phyloP scores from a whole-genome alignment of 2,797 vertebrate species.

The Ambastaia sidthimunki region DNA sequence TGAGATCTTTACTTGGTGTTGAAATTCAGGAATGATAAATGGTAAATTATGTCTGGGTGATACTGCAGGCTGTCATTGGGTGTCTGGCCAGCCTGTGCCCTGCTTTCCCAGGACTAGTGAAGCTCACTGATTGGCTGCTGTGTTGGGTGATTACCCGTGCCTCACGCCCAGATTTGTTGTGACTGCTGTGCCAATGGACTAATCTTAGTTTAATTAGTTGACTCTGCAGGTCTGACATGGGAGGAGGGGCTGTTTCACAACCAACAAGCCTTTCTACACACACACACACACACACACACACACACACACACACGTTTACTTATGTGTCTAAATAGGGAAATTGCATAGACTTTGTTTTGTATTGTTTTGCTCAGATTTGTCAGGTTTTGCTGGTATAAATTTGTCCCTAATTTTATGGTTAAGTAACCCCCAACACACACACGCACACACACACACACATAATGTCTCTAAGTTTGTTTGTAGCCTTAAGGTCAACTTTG shows the following conservation, averaged over 20 bases:
- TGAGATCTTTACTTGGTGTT: conserved; percentile 62
- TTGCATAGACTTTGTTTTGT: too few relatives aligned
- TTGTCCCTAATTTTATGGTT: too few relatives aligned
- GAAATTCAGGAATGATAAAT: conserved; percentile 64
- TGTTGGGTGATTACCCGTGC: conserved; percentile 75
- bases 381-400: too few relatives aligned
- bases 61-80: conserved; percentile 71
- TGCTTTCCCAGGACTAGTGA: conserved; percentile 76
- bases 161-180: conserved; percentile 73
- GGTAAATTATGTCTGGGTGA: conserved; percentile 71
- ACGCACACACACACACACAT: conserved; percentile 7
- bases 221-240: conserved; percentile 75
- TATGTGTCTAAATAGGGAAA: too few relatives aligned
- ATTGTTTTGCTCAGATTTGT: too few relatives aligned
- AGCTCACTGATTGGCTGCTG: conserved; percentile 77
- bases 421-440: conserved; percentile 14
- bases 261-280: conserved; percentile 56
- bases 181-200: conserved; percentile 74
- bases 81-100: conserved; percentile 66
- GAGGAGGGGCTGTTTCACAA: conserved; percentile 66
- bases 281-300: conserved; percentile 1
- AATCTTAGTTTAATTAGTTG: conserved; percentile 83
- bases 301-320: too few relatives aligned
- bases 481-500: conserved; percentile 9
- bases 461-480: not conserved